A percentile compares a stretch with the other conserved stretches of the same genome.
These are phyloP conservation scores for Malacoraja senta DNA, from an alignment of 2,797 vertebrate genomes.

Conservation along the genomic window DNA sequence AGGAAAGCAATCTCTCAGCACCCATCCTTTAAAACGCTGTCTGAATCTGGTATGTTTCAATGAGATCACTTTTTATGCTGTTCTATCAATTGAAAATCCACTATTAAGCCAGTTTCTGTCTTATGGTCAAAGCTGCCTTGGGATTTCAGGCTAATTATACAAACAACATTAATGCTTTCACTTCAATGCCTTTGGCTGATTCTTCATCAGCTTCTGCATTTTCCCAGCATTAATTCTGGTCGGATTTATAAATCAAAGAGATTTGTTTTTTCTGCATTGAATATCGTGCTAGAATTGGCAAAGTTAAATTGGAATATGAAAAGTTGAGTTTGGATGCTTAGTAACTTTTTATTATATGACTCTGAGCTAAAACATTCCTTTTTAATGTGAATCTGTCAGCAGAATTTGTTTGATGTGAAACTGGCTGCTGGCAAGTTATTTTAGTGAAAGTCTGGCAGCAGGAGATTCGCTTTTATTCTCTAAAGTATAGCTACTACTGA, in stretches of 20 bases:
- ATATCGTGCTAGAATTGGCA: not conserved
- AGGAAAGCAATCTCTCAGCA: too few species aligned
- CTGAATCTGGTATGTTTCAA: too few species aligned
- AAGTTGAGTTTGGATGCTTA: not conserved
- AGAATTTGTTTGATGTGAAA: constrained; percentile 32
- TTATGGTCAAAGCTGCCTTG: not conserved
- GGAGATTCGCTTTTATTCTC: not conserved
- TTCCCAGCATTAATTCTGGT: not conserved
- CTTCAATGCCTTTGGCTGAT: not conserved
- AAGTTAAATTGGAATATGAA: not conserved
- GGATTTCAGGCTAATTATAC: not conserved
- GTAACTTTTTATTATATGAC: constrained; percentile 10
- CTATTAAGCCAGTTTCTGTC: not conserved
- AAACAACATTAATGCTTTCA: not conserved
- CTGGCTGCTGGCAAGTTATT: constrained; percentile 24
- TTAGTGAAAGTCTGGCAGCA: not conserved
- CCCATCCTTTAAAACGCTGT: too few species aligned
- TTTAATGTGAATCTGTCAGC: not conserved
- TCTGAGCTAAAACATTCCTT: not conserved
- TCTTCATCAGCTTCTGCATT: not conserved
- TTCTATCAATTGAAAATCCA: not conserved
- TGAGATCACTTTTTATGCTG: too few species aligned
- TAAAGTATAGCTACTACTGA: constrained; percentile 4
- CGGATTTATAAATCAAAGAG: not conserved
- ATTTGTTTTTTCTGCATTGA: not conserved